A percentile compares a stretch with the other conserved stretches of the same genome.
Evolutionary conservation across 2,113 vertebrate species (phyloP).

Genomic region (Lates calcarifer): DNA sequence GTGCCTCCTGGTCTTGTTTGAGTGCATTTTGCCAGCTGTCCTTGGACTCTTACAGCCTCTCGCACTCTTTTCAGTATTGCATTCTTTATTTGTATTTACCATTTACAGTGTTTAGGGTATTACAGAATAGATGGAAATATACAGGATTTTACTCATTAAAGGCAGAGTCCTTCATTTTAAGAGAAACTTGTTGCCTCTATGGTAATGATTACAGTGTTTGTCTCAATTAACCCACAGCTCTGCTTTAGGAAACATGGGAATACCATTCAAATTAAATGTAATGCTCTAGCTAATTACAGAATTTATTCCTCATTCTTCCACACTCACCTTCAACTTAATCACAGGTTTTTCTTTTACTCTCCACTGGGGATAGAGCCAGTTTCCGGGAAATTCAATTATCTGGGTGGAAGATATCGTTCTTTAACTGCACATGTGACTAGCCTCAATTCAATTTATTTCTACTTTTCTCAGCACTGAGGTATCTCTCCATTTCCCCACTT

Average conservation of each 20-base stretch:
- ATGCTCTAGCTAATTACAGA: slow-evolving; percentile 64
- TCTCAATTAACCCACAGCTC: slow-evolving; percentile 59
- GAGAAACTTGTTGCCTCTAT: slow-evolving; percentile 28
- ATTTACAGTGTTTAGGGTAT: neutral
- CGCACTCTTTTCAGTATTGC: neutral
- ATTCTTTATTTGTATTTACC: slow-evolving; percentile 3
- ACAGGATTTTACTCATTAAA: slow-evolving; percentile 1
- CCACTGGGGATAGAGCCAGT: slow-evolving; percentile 47
- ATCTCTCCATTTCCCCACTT: neutral
- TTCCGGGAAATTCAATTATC: slow-evolving; percentile 66
- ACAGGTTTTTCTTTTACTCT: slow-evolving; percentile 54
- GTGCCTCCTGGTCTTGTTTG: slow-evolving; percentile 4
- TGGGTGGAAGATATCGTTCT: slow-evolving; percentile 51
- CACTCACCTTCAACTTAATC: slow-evolving; percentile 72
- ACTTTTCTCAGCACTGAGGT: slow-evolving; percentile 3
- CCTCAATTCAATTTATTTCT: slow-evolving; percentile 45
- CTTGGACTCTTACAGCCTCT: neutral
- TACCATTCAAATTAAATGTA: slow-evolving; percentile 65
- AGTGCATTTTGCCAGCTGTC: neutral
- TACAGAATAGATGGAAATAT: neutral
- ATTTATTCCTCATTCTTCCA: slow-evolving; percentile 62
- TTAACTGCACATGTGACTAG: slow-evolving; percentile 35
- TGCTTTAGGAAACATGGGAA: slow-evolving; percentile 55
- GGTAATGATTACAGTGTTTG: slow-evolving; percentile 58
- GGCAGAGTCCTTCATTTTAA: neutral